Evolutionary conservation across 2,888 invertebrate species (phyloP), one percentile per base, ranked within the genome.

Genomic region (Cybosia mesomella): DNA sequence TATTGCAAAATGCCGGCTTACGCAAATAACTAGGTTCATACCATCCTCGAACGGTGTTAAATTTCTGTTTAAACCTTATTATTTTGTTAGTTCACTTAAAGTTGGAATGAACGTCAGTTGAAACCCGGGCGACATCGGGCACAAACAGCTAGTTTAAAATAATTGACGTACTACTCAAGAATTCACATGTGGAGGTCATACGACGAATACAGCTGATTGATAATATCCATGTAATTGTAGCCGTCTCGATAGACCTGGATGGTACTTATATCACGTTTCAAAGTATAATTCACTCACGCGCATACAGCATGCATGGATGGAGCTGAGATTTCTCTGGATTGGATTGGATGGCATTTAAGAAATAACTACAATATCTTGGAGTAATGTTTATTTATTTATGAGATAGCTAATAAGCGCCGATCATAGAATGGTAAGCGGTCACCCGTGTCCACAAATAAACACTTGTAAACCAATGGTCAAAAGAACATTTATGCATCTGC

Each of bases 211-310:
- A 43, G 43, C 49, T 61, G 61, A 62, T 32, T 82, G 71, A 77
- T 75, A 74, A 70, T 72, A 63, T 69, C 39, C 64, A 63, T 70
- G 82, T 79, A 76, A 80, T 66, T 43, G 54, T 61, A 79, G 43
- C 61, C 68, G 66, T 36, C 43, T 59, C 57, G 58, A 49, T 57
- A 54, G 55, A 62, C 62, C 24, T 28, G 43, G 43, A 15, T 10
- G 18, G 21, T 24, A 32, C 32, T 15, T 28, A 36, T 60, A 62
- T 66, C 28, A 24, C 11, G 32, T 70, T 66, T 36, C 70, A 28
- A 15, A 36, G 15, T 68, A 49, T 68, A 64, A 64, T 49, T 60
- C 43, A 34, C 53, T 58, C 34, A 9, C 22, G 32, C 60, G 39
- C 63, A 58, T 67, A 15, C 22, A 57, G 39, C 66, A 54, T 36